Conservation (phyloP, 2,113 vertebrate genomes). For the Pluvianellus socialis region DNA sequence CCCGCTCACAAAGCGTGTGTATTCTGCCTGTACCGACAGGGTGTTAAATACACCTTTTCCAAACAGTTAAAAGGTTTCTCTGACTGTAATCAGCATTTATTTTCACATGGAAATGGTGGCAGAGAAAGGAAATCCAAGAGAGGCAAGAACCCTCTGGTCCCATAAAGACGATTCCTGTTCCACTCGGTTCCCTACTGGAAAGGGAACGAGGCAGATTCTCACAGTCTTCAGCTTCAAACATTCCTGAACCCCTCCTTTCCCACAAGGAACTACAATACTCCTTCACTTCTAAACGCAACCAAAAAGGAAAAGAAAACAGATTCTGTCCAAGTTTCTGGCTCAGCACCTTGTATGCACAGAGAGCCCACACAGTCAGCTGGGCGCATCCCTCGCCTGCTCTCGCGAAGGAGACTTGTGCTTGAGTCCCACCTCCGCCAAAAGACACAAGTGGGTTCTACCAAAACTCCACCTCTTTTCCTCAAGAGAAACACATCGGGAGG, state of each 20-base stretch:
- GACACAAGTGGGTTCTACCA: neutral
- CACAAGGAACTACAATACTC: neutral
- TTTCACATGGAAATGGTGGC: neutral
- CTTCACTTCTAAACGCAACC: neutral
- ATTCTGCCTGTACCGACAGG: neutral
- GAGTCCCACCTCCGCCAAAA: neutral
- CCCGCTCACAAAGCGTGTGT: neutral
- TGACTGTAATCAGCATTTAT: fast-evolving
- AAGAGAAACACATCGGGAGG: neutral
- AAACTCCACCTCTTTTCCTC: neutral
- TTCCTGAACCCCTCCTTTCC: neutral
- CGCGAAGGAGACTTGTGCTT: neutral
- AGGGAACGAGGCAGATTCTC: neutral
- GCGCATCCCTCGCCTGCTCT: neutral
- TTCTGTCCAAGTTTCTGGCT: neutral
- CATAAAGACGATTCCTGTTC: neutral
- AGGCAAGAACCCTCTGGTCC: neutral
- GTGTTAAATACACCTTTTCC: neutral
- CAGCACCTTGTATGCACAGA: neutral
- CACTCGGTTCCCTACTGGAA: neutral
- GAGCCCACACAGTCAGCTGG: neutral
- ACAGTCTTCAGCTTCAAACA: neutral
- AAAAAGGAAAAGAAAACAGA: neutral
- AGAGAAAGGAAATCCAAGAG: neutral
- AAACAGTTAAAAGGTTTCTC: fast-evolving